Evolutionary conservation across 2,888 invertebrate species (phyloP).

Genomic region (Colletes collaris): DNA sequence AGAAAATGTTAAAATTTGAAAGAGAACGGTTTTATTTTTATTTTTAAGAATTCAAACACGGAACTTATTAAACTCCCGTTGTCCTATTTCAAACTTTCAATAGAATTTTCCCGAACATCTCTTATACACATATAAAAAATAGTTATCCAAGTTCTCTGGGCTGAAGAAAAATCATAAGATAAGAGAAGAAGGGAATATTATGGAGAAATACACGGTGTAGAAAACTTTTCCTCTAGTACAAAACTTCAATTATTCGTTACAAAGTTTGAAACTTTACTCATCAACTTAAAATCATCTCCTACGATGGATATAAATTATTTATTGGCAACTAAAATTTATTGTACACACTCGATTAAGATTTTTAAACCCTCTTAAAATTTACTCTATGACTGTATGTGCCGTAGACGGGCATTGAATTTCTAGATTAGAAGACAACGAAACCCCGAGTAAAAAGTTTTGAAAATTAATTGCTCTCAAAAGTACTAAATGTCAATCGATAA

Average conservation of each 20-base stretch:
- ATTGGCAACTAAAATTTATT: not conserved
- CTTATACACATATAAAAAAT: conserved; percentile 5
- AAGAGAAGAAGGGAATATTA: not conserved
- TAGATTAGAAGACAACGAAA: too few species aligned
- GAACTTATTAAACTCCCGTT: not conserved
- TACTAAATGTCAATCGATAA: too few species aligned
- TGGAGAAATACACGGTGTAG: conserved; percentile 4
- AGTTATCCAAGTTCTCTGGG: not conserved
- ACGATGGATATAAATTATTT: not conserved
- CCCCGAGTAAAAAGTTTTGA: too few species aligned
- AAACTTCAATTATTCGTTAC: conserved; percentile 35
- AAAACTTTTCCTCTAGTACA: conserved; percentile 7
- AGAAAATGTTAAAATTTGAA: too few species aligned
- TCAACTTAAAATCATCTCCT: not conserved
- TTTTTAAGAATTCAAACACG: not conserved
- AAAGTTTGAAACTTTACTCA: conserved; percentile 24
- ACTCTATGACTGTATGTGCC: too few species aligned
- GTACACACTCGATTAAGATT: not conserved
- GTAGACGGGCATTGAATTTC: too few species aligned
- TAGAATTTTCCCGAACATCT: not conserved
- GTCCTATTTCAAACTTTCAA: not conserved
- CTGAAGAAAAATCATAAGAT: conserved; percentile 5
- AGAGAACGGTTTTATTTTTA: too few species aligned
- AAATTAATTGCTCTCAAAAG: too few species aligned
- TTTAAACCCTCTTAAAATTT: too few species aligned